phyloP scores from a whole-genome alignment of 2,113 vertebrate genomes.

The Chelonoidis abingdonii region DNA sequence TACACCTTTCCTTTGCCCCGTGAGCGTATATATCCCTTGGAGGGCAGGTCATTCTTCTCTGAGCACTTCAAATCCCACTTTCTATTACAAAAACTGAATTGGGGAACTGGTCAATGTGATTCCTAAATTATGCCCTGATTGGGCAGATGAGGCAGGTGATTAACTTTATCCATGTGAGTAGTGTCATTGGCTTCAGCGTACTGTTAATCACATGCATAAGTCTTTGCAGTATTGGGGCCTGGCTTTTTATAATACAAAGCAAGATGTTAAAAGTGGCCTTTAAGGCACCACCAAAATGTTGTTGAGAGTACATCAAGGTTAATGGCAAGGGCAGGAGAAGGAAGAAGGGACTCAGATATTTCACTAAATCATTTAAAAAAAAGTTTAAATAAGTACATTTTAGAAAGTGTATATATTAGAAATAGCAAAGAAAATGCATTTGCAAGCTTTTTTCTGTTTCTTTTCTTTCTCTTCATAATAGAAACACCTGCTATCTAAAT shows the following conservation, averaged over 20 bases:
- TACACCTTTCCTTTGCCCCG: not conserved
- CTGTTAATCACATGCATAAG: accelerated
- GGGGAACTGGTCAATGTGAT: not conserved
- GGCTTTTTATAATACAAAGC: not conserved
- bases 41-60: constrained; percentile 18
- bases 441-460: not conserved
- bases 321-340: not conserved
- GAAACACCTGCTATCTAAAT: not conserved
- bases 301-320: constrained; percentile 5
- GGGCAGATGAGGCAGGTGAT: not conserved
- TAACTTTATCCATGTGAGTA: not conserved
- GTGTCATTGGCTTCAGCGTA: not conserved
- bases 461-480: not conserved
- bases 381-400: not conserved
- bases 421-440: not conserved
- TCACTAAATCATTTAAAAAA: not conserved
- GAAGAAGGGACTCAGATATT: not conserved
- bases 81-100: not conserved
- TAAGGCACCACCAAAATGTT: not conserved
- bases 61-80: not conserved
- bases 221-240: not conserved
- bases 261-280: constrained; percentile 9
- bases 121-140: not conserved
- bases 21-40: not conserved
- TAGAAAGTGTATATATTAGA: not conserved